A percentile compares a stretch with the other conserved stretches of the same genome.
Conservation (phyloP, 2,888 invertebrate species). For the Brachyptera putata region DNA sequence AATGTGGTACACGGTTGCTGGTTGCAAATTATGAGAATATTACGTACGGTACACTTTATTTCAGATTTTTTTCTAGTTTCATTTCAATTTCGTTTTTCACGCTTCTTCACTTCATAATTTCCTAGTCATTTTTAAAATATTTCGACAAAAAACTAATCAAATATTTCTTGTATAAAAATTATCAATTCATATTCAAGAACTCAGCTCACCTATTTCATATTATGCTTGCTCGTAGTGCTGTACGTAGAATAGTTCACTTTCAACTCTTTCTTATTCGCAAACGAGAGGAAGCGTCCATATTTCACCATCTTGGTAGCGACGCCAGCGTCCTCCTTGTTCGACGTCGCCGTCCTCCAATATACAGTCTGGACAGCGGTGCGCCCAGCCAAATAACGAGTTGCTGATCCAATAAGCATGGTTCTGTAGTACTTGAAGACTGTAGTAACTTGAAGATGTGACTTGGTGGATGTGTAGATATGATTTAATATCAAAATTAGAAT, state of each 20-base stretch:
- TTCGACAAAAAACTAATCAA: neutral
- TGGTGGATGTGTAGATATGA: neutral
- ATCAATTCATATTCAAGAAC: neutral
- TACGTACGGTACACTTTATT: no score
- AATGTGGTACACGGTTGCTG: no score
- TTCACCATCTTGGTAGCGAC: constrained; percentile 28
- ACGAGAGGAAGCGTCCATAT: constrained; percentile 26
- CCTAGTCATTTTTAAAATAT: neutral
- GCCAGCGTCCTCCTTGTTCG: neutral
- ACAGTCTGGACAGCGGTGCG: constrained; percentile 71
- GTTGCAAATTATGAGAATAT: no score
- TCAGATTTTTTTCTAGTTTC: no score
- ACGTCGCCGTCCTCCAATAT: constrained; percentile 60
- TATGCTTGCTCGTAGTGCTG: no score
- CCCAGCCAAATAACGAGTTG: constrained; percentile 67
- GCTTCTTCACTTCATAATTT: neutral
- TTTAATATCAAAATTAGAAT: neutral
- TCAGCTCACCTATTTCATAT: no score
- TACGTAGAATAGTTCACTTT: constrained; percentile 1
- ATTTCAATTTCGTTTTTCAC: no score
- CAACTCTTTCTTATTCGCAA: constrained; percentile 14
- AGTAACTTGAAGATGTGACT: neutral
- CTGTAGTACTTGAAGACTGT: no score
- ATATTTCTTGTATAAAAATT: neutral
- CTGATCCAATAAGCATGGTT: constrained; percentile 61